Evolutionary conservation across 2,113 vertebrate species (phyloP).

Genomic region (Archocentrus centrarchus): DNA sequence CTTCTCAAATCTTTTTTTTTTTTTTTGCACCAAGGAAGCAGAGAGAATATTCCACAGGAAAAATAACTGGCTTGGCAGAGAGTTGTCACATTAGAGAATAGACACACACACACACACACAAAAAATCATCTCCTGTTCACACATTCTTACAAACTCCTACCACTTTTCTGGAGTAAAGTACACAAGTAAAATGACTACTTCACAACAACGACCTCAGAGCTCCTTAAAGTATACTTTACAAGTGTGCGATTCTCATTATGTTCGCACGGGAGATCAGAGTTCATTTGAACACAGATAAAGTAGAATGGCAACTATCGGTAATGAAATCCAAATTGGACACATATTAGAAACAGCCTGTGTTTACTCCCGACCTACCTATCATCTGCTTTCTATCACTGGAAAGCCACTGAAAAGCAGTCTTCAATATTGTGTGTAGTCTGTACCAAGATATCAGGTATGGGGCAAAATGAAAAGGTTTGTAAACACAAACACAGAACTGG

Average conservation of each 20-base stretch:
- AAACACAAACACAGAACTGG: constrained; percentile 10
- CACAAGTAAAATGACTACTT: not conserved
- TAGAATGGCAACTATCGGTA: constrained; percentile 16
- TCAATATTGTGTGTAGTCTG: not conserved
- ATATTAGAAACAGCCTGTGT: constrained; percentile 18
- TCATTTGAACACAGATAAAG: constrained; percentile 10
- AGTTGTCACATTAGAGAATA: constrained; percentile 1
- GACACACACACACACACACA: not conserved
- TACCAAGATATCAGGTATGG: constrained; percentile 10
- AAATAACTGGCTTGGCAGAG: constrained; percentile 14
- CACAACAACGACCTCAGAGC: not conserved
- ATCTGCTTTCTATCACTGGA: constrained; percentile 16
- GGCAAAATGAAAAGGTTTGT: constrained; percentile 4
- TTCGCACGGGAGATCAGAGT: not conserved
- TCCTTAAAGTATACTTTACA: constrained; percentile 5
- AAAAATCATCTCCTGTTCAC: not conserved
- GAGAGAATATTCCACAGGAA: constrained; percentile 33
- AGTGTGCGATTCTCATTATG: constrained; percentile 1
- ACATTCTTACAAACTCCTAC: not conserved
- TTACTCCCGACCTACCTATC: not conserved
- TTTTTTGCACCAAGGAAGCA: not conserved
- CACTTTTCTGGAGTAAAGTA: not conserved
- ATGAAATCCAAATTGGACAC: constrained; percentile 47
- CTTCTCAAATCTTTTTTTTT: constrained; percentile 37
- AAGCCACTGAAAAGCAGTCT: constrained; percentile 27